Evolutionary conservation across 2,888 invertebrate species (phyloP), one percentile per base, ranked within the genome.

Genomic region (Drosophila limbata): DNA sequence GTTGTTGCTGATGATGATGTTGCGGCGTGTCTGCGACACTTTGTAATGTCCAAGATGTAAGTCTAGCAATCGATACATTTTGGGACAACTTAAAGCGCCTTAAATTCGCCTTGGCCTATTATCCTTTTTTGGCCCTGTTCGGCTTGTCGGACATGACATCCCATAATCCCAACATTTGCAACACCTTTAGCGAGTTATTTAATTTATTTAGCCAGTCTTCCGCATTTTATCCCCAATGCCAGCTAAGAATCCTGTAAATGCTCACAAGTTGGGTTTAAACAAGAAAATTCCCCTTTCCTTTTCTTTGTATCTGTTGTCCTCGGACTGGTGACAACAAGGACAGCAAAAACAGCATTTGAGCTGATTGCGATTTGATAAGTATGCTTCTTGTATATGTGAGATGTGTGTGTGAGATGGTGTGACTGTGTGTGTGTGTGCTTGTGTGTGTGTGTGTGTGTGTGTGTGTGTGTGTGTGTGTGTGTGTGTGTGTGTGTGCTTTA

Each of bases 281-380:
- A 53, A 21, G 60, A 35, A 28, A 60, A n/a, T 19, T 10, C 45
- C 17, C 5, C 10, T 37, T 1, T 13, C 17, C 17, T 10, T 25
- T n/a, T 28, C 25, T 28, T 3, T 13, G 4, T 8, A 13, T 25
- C 21, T 28, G 11, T 13, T 37, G 25, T 39, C 39, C 59, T 44
- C 9, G 4, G 55, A 51, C 33, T 60, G 63, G 42, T 69, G 63
- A 69, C 64, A 69, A 61, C 42, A 57, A 42, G 25, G 31, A 65
- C 48, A 52, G 35, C 61, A 65, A 68, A 62, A 72, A 72, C 69
- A 84, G 68, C 79, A 81, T 81, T 82, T 81, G 77, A 82, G 84
- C 87, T 84, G 87, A 88, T 88, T 89, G 81, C 79, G 70, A 80
- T 79, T 77, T 81, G 80, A 86, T 84, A 85, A 80, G 83, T 79